Evolutionary conservation across 2,888 invertebrate species (phyloP), one percentile per base, ranked within the genome.

Genomic region (Brassicogethes aeneus): DNA sequence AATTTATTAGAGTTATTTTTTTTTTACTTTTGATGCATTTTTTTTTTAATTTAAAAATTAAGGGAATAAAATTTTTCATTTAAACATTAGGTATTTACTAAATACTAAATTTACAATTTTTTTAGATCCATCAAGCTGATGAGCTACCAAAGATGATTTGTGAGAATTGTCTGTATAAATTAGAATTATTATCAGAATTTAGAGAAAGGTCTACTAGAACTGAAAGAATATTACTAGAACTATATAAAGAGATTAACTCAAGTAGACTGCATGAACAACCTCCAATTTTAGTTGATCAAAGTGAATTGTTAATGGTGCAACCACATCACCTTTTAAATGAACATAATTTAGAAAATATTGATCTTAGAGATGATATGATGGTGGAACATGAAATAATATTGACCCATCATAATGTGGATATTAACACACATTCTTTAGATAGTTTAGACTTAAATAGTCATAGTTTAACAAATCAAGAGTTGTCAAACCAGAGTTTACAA

Each of bases 141-240:
- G 71, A 72, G 48, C 61, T 77, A 34, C 76, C 77, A 14, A 77
- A 77, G 65, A 71, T 75, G 57, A 69, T 77, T 2, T 77, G 77
- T 50, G 71, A 72, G 46, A 70, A 71, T 35, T 77, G 77, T 52
- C 64, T 74, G 8, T 75, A 70, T 46, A 77, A 77, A 54, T 53
- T 77, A 39, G 76, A 77, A 47, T 61, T 73, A 37, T 61, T 76
- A 40, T 73, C 69, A 51, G 74, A 76, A 39, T 77, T 77, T 56
- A 68, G 74, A 40, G 73, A 75, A 49, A 70, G 73, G 50, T 70
- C 73, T 48, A 51, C 74, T 16, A 69, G 71, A 42, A 75, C 77
- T 0, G 76, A 77, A 56, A 66, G 61, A 39, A 61, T 74, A 47
- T 66, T 77, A 38, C 59, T 65, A 34, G 64, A 63, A 39, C 42